Evolutionary conservation across 53 echinoderm and acorn worm genomes (phyloP).

Genomic region (Apostichopus leukothele): DNA sequence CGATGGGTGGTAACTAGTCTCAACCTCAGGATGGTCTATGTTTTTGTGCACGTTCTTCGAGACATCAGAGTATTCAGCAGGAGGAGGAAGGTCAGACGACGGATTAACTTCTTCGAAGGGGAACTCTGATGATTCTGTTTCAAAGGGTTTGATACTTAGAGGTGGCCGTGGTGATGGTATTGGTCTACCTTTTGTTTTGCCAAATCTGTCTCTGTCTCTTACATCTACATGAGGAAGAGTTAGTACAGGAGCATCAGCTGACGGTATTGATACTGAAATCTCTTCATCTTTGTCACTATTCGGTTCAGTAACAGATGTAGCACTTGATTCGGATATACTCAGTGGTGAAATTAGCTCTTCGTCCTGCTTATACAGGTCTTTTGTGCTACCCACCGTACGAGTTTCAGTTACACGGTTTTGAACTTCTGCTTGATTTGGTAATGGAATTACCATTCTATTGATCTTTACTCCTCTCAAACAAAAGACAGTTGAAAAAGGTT

Average conservation of each 20-base stretch:
- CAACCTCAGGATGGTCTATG: not conserved
- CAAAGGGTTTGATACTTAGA: slow-evolving; percentile 9
- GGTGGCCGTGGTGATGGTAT: slow-evolving; percentile 36
- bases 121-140: not conserved
- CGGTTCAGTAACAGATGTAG: slow-evolving; percentile 8
- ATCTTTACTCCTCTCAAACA: slow-evolving; percentile 34
- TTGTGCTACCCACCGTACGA: too few relatives aligned
- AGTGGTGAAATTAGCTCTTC: slow-evolving; percentile 35
- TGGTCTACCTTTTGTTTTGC: not conserved
- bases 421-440: not conserved
- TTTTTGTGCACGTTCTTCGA: not conserved
- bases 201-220: slow-evolving; percentile 26
- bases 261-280: not conserved
- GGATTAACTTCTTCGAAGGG: not conserved
- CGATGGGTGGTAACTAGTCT: not conserved
- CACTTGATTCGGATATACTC: slow-evolving; percentile 45
- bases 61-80: slow-evolving; percentile 34
- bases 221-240: not conserved
- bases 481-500: slow-evolving; percentile 50
- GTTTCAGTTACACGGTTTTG: not conserved
- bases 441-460: slow-evolving; percentile 26
- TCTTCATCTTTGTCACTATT: slow-evolving; percentile 31
- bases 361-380: not conserved
- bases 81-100: slow-evolving; percentile 27
- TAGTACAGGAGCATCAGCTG: not conserved